These are phyloP conservation scores for Adelosebastes latens DNA, from an alignment of 2,797 vertebrate species.

Conservation along the genomic window DNA sequence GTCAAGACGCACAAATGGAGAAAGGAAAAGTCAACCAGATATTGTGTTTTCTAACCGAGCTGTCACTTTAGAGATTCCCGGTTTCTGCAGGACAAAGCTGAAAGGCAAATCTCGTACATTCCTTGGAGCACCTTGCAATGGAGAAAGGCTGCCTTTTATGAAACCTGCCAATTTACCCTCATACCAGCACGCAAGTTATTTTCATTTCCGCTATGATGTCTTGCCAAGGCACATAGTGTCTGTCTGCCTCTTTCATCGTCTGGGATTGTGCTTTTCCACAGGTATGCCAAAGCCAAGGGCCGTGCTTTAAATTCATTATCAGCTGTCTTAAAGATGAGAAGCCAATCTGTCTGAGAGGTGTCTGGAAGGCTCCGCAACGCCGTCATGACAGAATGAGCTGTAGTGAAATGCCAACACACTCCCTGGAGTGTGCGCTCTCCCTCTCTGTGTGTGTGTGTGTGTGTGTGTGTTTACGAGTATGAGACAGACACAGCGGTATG, in stretches of 20 bases:
- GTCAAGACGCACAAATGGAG: neutral
- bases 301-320: conserved; percentile 80
- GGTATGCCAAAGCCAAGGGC: conserved; percentile 68
- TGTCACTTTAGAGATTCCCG: conserved; percentile 29
- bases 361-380: conserved; percentile 65
- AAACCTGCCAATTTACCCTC: conserved; percentile 66
- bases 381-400: conserved; percentile 70
- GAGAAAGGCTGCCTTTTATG: conserved; percentile 51
- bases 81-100: conserved; percentile 28
- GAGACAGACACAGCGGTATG: conserved; percentile 5
- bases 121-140: conserved; percentile 22
- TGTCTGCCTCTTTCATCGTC: conserved; percentile 69
- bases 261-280: conserved; percentile 70
- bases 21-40: conserved; percentile 25
- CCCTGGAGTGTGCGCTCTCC: conserved; percentile 46
- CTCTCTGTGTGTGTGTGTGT: neutral
- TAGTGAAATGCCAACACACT: conserved; percentile 67
- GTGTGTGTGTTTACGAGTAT: neutral
- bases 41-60: conserved; percentile 14
- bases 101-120: conserved; percentile 48
- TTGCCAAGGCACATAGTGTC: conserved; percentile 67
- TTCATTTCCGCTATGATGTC: conserved; percentile 71
- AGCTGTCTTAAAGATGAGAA: conserved; percentile 78
- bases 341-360: conserved; percentile 81
- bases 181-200: conserved; percentile 58